Evolutionary conservation across 2,888 invertebrate species (phyloP).

Genomic region (Schizaphis graminum): DNA sequence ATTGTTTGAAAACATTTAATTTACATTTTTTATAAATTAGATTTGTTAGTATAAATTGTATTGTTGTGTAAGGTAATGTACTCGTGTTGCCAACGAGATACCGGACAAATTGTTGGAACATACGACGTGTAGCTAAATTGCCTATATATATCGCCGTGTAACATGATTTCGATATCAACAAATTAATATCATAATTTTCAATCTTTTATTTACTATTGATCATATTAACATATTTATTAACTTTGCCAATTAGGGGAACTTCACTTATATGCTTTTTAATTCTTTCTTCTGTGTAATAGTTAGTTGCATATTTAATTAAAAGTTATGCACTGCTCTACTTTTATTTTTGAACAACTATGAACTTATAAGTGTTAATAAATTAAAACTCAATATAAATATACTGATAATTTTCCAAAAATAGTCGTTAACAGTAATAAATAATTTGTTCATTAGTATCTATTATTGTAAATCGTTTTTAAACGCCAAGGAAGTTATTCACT

Average conservation of each 20-base stretch:
- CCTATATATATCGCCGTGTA: not conserved
- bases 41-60: not conserved
- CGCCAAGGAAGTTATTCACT: not conserved
- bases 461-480: not conserved
- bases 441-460: not conserved
- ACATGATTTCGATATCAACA: not conserved
- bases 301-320: not conserved
- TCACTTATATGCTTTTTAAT: not conserved
- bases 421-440: not conserved
- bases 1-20: not conserved
- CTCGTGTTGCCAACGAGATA: not conserved
- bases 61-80: not conserved
- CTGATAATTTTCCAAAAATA: not conserved
- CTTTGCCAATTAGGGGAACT: accelerated
- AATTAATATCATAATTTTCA: not conserved
- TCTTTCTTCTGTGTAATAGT: not conserved
- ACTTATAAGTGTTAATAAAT: not conserved
- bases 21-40: not conserved
- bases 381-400: not conserved
- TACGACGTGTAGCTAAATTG: not conserved
- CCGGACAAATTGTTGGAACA: not conserved
- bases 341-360: not conserved
- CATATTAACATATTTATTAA: not conserved
- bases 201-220: not conserved
- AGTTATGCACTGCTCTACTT: not conserved